These are phyloP conservation scores for Aphidoletes aphidimyza DNA, from an alignment of 2,888 invertebrate species.

Conservation along the genomic window DNA sequence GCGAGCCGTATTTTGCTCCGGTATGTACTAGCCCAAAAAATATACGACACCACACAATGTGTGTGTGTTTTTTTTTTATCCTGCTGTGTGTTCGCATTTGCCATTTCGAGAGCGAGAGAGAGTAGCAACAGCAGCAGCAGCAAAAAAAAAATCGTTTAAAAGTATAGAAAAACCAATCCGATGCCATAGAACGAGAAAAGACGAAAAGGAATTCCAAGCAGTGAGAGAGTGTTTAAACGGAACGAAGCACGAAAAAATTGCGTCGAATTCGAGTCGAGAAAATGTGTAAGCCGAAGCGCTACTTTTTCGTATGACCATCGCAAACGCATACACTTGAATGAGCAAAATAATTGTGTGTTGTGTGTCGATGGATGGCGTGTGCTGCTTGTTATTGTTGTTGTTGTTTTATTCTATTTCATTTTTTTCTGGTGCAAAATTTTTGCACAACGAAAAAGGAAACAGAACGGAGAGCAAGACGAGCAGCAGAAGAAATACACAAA, in stretches of 20 bases:
- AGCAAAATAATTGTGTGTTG: slow-evolving; percentile 24
- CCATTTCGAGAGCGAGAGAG: no score
- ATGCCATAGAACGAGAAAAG: background rate
- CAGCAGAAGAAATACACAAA: background rate
- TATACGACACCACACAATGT: background rate
- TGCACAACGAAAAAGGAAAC: background rate
- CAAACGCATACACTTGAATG: slow-evolving; percentile 8
- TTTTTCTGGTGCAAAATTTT: no score
- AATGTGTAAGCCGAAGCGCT: background rate
- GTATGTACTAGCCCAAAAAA: no score
- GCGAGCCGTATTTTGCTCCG: background rate
- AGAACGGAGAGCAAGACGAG: background rate
- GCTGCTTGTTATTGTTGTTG: no score
- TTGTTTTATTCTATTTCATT: background rate
- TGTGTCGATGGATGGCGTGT: slow-evolving; percentile 5
- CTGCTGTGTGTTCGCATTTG: no score
- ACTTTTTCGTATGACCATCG: slow-evolving; percentile 10
- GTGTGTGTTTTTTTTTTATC: no score
- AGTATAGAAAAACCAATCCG: background rate
- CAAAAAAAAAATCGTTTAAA: background rate
- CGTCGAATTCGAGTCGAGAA: no score
- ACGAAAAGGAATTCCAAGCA: background rate
- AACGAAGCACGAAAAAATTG: background rate
- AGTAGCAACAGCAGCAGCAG: background rate
- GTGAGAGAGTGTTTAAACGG: background rate